A percentile compares a stretch with the other conserved stretches of the same genome.
Conservation (phyloP, 2,113 vertebrate genomes). For the Bufo bufo region DNA sequence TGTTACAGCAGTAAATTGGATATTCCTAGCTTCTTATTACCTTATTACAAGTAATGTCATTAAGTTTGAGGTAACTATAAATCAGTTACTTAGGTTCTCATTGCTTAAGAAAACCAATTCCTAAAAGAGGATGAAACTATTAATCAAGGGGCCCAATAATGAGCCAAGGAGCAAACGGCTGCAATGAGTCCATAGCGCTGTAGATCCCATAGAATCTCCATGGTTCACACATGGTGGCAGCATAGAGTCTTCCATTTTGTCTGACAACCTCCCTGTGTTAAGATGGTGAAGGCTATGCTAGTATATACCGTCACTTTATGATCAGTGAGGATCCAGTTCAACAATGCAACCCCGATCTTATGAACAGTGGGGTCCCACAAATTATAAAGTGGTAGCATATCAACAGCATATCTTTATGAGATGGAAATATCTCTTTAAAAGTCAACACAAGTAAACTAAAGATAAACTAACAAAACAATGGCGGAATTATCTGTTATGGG, state of each 20-base stretch:
- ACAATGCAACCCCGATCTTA: no score
- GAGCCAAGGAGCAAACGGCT: not conserved
- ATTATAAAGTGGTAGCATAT: no score
- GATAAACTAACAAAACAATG: not conserved
- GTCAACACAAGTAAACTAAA: not conserved
- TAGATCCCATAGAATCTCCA: not conserved
- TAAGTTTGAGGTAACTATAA: constrained; percentile 45
- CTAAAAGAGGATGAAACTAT: constrained; percentile 33
- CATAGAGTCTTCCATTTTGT: no score
- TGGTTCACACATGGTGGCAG: not conserved
- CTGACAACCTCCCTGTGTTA: no score
- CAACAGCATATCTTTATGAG: no score
- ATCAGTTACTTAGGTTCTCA: constrained; percentile 39
- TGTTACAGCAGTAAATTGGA: constrained; percentile 49
- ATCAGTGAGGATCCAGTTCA: no score
- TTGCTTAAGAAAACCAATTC: not conserved
- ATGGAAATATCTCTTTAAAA: no score
- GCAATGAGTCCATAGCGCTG: not conserved
- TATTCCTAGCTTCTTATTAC: constrained; percentile 45
- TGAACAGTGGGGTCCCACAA: no score
- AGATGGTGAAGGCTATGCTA: no score
- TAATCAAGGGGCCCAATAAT: not conserved
- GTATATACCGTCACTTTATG: no score
- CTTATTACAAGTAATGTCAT: constrained; percentile 47
- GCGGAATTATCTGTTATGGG: not conserved